Evolutionary conservation across 2,888 invertebrate genomes (phyloP), one percentile per base, ranked within the genome.

Genomic region (Belgica antarctica): DNA sequence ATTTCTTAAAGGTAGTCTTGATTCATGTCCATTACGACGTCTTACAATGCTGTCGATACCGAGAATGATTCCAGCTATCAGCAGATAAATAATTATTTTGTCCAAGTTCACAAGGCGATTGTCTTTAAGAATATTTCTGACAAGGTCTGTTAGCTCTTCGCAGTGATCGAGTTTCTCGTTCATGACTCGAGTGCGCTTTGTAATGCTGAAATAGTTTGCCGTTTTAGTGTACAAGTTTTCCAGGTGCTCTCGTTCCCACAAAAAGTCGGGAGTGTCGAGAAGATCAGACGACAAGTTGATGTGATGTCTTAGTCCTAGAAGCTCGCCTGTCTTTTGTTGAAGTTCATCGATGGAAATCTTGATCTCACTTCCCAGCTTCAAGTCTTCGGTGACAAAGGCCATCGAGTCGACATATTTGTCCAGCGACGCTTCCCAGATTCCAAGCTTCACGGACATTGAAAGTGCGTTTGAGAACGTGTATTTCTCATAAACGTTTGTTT

Each of bases 41-140:
- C n/a, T n/a, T n/a, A n/a, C n/a, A n/a, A n/a, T n/a, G n/a, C n/a
- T n/a, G n/a, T n/a, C n/a, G n/a, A n/a, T n/a, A n/a, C n/a, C n/a
- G n/a, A n/a, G n/a, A n/a, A n/a, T n/a, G 15, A 97, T 96, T 82
- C 98, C 97, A 0, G 96, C 92, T 84, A 95, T 87, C 80, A 98
- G 98, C 41, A 98, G 86, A 22, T 90, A 83, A 72, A 98, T 98
- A 73, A 98, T 96, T 92, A 97, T 96, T 94, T 95, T 94, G 79
- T 98, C 98, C 0, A 98, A 83, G 0, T 95, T 84, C 10, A 94
- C 87, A 79, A 96, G 95, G 81, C 97, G 97, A 8, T 89, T 84
- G 81, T 97, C 96, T 70, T 91, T 94, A 25, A 97, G 84, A 83
- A 96, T 94, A 27, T 90, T 86, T 0, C 92, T 92, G 5, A 98